Base-by-base conservation (phyloP, 2,113 vertebrate genomes). In the Mystacornis crossleyi region DNA sequence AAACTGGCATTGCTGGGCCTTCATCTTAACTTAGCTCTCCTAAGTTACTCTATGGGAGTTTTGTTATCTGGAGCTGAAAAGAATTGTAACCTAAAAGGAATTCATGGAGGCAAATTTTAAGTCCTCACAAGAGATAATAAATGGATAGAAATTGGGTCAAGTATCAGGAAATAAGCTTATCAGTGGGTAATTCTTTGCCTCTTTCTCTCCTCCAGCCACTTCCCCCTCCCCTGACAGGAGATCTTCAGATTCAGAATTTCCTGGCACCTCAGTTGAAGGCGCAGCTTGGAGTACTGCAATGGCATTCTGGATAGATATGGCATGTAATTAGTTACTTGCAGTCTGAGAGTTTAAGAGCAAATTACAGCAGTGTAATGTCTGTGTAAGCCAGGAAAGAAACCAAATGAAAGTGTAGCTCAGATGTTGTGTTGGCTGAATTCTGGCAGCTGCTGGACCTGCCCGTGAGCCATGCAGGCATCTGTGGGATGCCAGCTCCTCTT, bases 381-480 rank as follows among this genome's bases (percentile, higher is more conserved):
- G n/a, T 74, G 21, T 20, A 31, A 48, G 40, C 31, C 64, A 40
- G 48, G 57, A 80, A 67, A 69, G 67, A 50, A 74, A 57, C 9
- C 71, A 53, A 50, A 45, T 31, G 31, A 28, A 86, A 70, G 18
- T 0, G 18, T 18, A 34, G 45, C 40, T 86, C 40, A 50, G 45
- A 33, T 18, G 1, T 26, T 19, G 34, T 42, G n/a, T 38, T 81
- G 61, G 18, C 61, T 85, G 81, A 70, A n/a, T 54, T 66, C 29
- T 74, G 60, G 36, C 65, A 70, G 69, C 45, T 77, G 65, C 58
- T 78, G 64, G 33, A 79, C 23, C 48, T 60, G 29, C 14, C 16
- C 0, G 0, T 2, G 11, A 75, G 66, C 45, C 3, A 1, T 15
- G 36, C 13, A 53, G 17, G 31, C 11, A 50, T 12, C 36, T 84